These are phyloP conservation scores for Aulostomus chinensis DNA, from an alignment of 2,797 vertebrate genomes.

Conservation along the genomic window DNA sequence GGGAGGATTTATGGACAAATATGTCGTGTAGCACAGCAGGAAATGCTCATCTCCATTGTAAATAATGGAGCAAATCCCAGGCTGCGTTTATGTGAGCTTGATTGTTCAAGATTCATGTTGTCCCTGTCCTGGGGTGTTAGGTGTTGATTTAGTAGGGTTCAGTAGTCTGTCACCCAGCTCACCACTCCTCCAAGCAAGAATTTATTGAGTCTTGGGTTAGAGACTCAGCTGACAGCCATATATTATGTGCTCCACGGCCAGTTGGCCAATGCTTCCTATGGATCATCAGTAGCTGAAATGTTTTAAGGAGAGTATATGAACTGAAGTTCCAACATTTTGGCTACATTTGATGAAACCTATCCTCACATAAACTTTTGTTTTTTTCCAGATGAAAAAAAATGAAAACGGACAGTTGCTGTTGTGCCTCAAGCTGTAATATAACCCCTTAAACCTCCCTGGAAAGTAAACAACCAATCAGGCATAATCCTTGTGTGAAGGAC, in stretches of 20 bases:
- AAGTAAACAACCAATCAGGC: too few species aligned
- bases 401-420: too few species aligned
- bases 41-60: slow-evolving; percentile 19
- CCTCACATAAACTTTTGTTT: too few species aligned
- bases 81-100: slow-evolving; percentile 36
- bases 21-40: slow-evolving; percentile 7
- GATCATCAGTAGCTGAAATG: slow-evolving; percentile 8
- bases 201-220: slow-evolving; percentile 49
- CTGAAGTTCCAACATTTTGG: neutral
- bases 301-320: neutral
- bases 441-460: too few species aligned
- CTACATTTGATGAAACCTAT: too few species aligned
- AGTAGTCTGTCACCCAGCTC: slow-evolving; percentile 34
- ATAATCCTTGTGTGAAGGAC: too few species aligned
- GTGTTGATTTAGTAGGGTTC: slow-evolving; percentile 45
- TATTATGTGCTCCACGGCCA: slow-evolving; percentile 40
- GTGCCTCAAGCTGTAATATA: too few species aligned
- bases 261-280: too few species aligned
- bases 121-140: slow-evolving; percentile 23
- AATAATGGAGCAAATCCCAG: slow-evolving; percentile 27
- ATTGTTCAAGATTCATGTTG: slow-evolving; percentile 33
- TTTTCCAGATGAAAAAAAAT: too few species aligned
- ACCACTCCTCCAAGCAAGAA: slow-evolving; percentile 33
- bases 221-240: slow-evolving; percentile 41
- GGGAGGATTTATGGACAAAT: slow-evolving; percentile 25